Percentiles rank a stretch among this genome's conserved stretches.
Evolutionary conservation across 2,113 vertebrate species (phyloP).

Genomic region (Mixornis gularis): DNA sequence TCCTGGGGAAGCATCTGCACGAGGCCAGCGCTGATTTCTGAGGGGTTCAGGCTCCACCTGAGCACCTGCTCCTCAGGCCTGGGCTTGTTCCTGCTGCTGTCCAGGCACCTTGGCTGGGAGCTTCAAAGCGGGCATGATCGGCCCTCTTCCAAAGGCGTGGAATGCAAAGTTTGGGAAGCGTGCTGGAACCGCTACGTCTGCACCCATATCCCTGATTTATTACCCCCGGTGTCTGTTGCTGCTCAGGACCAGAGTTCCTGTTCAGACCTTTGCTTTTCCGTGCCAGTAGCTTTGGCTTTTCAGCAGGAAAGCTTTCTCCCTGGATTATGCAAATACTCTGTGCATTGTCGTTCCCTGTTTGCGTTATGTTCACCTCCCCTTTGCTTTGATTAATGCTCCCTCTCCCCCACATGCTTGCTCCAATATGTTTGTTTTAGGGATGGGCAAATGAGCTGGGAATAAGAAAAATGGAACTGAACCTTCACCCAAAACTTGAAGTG

Average conservation of each 20-base stretch:
- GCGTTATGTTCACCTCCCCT: background rate
- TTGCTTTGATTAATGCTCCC: slow-evolving; percentile 24
- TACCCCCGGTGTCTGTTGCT: background rate
- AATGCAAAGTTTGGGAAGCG: background rate
- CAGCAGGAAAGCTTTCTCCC: slow-evolving; percentile 12
- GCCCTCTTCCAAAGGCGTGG: background rate
- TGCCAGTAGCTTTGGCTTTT: slow-evolving; percentile 1
- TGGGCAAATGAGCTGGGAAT: slow-evolving; percentile 49
- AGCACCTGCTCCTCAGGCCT: slow-evolving; percentile 31
- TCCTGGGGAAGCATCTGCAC: slow-evolving; percentile 13
- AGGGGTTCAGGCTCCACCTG: background rate
- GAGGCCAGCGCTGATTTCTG: background rate
- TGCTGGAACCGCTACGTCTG: background rate
- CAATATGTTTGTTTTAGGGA: slow-evolving; percentile 54
- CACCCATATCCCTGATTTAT: background rate
- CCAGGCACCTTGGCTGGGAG: background rate
- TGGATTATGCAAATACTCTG: slow-evolving; percentile 16
- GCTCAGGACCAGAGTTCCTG: background rate
- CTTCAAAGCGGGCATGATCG: background rate
- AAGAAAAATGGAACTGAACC: slow-evolving; percentile 59
- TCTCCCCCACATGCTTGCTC: slow-evolving; percentile 20
- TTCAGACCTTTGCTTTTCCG: background rate
- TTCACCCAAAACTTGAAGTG: slow-evolving; percentile 51
- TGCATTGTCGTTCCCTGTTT: slow-evolving; percentile 9
- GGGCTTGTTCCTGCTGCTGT: background rate